Base-by-base conservation (phyloP, 2,797 vertebrate genomes). In the Graptemys geographica region DNA sequence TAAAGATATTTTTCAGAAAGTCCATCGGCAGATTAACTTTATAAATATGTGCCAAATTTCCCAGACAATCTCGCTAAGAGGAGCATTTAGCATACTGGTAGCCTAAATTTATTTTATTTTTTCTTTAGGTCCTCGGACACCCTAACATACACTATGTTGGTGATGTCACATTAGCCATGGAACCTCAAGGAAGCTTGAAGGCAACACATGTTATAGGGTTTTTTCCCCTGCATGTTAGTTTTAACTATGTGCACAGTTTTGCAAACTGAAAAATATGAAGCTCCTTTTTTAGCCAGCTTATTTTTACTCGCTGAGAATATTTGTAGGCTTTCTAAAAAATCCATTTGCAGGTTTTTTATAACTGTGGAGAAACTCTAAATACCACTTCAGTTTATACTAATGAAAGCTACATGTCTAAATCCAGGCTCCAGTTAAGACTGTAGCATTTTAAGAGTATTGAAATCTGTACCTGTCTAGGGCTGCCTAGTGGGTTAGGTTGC, bases 401-500 rank as follows among this genome's bases (percentile, higher is more conserved):
- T 76, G 55, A 86, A 86, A 95, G 62, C 23, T 33, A 2, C 84
- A 27, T 82, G 65, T 79, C 88, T 81, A 93, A 89, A 27, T 85
- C 69, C 31, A 49, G 5, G 86, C 52, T 96, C 56, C 7, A 31
- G 13, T 87, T 52, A 55, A 79, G 56, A 62, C 78, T 86, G 44
- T 93, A 0, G 31, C 85, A 90, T 92, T 86, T 51, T 21, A 90
- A 49, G 87, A 92, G 47, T 94, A 96, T 91, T 94, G 96, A 96
- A 82, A 56, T 84, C 41, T 21, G 6, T 2, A 0, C n/a, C 95
- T 93, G 57, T 94, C 84, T 87, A 25, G 28, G 94, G 94, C 92
- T 90, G 55, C 87, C 62, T 84, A 69, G 91, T 93, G 87, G 86
- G 79, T 96, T 96, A 59, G 96, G 93, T 97, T 96, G 95, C 95